phyloP scores from a whole-genome alignment of 2,888 invertebrate species.

The Philhelius pedissequus region DNA sequence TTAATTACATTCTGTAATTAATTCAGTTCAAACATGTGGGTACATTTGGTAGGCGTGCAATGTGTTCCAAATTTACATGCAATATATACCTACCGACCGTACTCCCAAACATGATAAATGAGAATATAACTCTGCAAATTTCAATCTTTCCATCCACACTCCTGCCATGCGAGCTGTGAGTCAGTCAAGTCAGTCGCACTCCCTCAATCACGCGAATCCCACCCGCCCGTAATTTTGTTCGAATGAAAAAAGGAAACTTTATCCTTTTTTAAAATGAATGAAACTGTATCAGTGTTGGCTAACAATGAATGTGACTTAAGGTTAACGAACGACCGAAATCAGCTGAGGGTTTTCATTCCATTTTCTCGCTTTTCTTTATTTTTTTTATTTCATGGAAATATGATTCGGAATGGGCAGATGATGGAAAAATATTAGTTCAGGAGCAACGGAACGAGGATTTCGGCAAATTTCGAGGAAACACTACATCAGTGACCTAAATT shows the following conservation, averaged over 20 bases:
- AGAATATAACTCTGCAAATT: neutral
- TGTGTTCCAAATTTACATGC: constrained; percentile 14
- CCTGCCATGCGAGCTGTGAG: neutral
- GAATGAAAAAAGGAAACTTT: neutral
- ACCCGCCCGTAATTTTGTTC: neutral
- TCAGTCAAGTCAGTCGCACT: too few species aligned
- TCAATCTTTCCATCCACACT: neutral
- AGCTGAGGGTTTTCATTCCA: neutral
- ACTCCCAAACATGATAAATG: constrained; percentile 19
- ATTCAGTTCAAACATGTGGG: constrained; percentile 14
- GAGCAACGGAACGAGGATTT: neutral
- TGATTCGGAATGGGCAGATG: constrained; percentile 4
- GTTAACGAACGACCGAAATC: constrained; percentile 45
- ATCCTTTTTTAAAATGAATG: neutral
- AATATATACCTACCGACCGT: constrained; percentile 1
- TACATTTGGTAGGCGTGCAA: constrained; percentile 1
- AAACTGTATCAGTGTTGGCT: neutral
- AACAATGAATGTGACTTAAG: neutral
- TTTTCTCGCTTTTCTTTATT: neutral
- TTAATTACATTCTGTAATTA: constrained; percentile 34
- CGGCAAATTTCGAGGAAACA: neutral
- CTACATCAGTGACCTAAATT: constrained; percentile 2
- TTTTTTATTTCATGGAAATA: neutral
- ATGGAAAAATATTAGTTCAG: constrained; percentile 2
- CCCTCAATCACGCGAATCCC: neutral